phyloP scores from a whole-genome alignment of 2,888 invertebrate species.

The Aphidoletes aphidimyza region DNA sequence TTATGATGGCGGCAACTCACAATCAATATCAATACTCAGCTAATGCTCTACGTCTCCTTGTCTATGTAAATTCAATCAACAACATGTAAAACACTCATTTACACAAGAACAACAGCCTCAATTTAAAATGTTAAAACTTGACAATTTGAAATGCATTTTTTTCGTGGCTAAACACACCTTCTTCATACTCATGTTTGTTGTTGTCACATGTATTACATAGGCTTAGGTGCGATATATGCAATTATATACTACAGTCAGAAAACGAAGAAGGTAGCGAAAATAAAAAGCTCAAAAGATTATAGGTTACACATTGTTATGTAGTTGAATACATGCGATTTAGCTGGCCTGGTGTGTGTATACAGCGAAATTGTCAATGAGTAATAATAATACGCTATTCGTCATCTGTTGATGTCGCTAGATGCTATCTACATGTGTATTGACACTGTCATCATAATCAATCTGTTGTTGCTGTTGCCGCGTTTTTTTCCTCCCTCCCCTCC shows the following conservation, averaged over 20 bases:
- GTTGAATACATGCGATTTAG: background rate
- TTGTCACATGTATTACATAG: background rate
- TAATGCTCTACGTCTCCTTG: background rate
- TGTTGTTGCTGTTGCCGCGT: background rate
- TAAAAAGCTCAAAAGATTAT: background rate
- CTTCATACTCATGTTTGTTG: background rate
- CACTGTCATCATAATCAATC: background rate
- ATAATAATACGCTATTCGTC: background rate
- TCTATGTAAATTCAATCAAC: background rate
- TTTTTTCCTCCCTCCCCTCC: background rate
- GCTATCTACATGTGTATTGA: background rate
- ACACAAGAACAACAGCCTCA: no score
- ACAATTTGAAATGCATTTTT: background rate
- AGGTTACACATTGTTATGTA: background rate
- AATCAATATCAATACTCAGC: no score
- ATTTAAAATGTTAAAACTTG: no score
- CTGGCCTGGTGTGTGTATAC: background rate
- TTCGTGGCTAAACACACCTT: background rate
- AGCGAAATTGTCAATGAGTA: slow-evolving; percentile 28
- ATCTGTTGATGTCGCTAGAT: background rate
- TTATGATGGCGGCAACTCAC: no score
- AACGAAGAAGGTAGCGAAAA: background rate
- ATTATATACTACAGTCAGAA: background rate
- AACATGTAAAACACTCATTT: slow-evolving; percentile 11
- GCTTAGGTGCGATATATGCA: slow-evolving; percentile 16